phyloP scores from a whole-genome alignment of 2,113 vertebrate genomes.

The Tachuris rubrigastra region DNA sequence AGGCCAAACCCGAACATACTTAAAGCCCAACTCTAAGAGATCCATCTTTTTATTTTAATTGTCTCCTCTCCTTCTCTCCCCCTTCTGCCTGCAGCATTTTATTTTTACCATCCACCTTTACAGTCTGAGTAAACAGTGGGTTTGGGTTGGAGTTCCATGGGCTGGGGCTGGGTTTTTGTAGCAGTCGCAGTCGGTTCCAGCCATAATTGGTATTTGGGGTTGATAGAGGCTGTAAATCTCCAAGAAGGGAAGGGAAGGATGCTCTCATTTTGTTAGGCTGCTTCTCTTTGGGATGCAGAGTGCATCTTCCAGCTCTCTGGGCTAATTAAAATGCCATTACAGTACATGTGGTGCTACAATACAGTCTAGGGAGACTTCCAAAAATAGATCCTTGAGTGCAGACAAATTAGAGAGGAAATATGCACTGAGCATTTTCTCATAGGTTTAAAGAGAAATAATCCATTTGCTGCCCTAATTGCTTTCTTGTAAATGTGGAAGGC shows the following conservation, averaged over 20 bases:
- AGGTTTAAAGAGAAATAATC: conserved; percentile 58
- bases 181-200: neutral
- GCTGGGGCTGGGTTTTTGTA: neutral
- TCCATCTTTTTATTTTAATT: neutral
- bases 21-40: neutral
- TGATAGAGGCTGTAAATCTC: conserved; percentile 38
- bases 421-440: conserved; percentile 29
- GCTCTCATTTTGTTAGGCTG: conserved; percentile 45
- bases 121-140: neutral
- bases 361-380: conserved; percentile 69
- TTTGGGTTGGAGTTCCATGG: neutral
- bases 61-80: neutral
- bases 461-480: conserved; percentile 20
- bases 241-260: conserved; percentile 29
- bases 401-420: conserved; percentile 53
- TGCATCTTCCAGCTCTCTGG: conserved; percentile 58
- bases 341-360: conserved; percentile 60
- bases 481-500: conserved; percentile 43
- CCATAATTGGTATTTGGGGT: conserved; percentile 4
- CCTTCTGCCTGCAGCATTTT: neutral
- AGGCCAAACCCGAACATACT: neutral
- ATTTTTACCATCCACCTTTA: neutral
- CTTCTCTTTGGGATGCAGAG: conserved; percentile 18
- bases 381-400: conserved; percentile 67
- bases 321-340: conserved; percentile 74